phyloP scores from a whole-genome alignment of 2,888 invertebrate species.

The Andrena praecox region DNA sequence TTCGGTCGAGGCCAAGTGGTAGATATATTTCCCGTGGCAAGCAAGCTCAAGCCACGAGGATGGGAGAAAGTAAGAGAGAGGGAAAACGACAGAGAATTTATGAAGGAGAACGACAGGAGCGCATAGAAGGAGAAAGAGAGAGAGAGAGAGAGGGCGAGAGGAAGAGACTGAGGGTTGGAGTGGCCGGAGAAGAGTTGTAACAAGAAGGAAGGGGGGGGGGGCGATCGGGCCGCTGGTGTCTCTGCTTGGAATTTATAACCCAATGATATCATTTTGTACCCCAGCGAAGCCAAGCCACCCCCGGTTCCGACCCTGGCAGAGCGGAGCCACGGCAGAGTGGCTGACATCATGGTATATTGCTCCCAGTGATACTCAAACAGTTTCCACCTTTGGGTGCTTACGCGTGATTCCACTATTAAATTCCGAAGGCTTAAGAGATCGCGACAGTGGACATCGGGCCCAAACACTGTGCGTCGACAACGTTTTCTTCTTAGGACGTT shows the following conservation, averaged over 20 bases:
- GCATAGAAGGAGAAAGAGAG: slow-evolving; percentile 81
- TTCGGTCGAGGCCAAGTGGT: slow-evolving; percentile 78
- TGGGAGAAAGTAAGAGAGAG: slow-evolving; percentile 71
- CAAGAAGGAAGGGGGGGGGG: slow-evolving; percentile 75
- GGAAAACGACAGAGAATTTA: slow-evolving; percentile 70
- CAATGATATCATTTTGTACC: slow-evolving; percentile 85
- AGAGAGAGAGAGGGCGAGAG: slow-evolving; percentile 89
- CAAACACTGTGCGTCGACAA: neutral
- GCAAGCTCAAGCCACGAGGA: slow-evolving; percentile 62
- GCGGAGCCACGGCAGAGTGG: slow-evolving; percentile 79
- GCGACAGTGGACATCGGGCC: neutral
- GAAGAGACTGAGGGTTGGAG: slow-evolving; percentile 85
- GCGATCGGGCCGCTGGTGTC: slow-evolving; percentile 82
- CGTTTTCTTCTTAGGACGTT: neutral
- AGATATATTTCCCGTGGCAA: slow-evolving; percentile 78
- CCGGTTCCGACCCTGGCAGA: slow-evolving; percentile 75
- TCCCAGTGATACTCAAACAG: slow-evolving; percentile 83
- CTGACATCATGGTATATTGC: slow-evolving; percentile 84
- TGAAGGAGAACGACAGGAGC: slow-evolving; percentile 63
- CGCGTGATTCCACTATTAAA: slow-evolving; percentile 60
- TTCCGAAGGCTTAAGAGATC: slow-evolving; percentile 63
- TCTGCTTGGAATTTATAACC: slow-evolving; percentile 84
- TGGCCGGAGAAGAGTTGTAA: slow-evolving; percentile 76
- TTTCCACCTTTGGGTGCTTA: slow-evolving; percentile 70
- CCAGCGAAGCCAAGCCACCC: slow-evolving; percentile 81